phyloP scores from a whole-genome alignment of 2,888 invertebrate species.

The Eucera pruinosa region DNA sequence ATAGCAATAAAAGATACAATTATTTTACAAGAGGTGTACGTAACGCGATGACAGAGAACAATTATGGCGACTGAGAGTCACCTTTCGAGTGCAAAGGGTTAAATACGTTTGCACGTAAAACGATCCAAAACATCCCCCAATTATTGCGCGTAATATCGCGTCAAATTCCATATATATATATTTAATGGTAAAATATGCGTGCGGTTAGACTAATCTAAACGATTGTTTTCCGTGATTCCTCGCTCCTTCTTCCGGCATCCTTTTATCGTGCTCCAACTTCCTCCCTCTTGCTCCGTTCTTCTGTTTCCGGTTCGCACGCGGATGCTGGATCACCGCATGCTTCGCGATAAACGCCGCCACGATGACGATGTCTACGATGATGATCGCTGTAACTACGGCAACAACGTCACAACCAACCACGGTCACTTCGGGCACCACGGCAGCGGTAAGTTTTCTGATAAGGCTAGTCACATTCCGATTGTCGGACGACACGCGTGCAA shows the following conservation, averaged over 20 bases:
- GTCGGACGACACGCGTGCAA: constrained; percentile 48
- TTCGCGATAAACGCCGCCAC: constrained; percentile 49
- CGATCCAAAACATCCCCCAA: no score
- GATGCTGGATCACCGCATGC: constrained; percentile 74
- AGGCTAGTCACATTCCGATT: constrained; percentile 68
- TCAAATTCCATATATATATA: no score
- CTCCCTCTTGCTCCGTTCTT: constrained; percentile 45
- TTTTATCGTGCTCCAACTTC: constrained; percentile 46
- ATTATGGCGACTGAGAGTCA: no score
- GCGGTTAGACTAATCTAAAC: constrained; percentile 50
- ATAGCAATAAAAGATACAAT: no score
- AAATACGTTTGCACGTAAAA: no score
- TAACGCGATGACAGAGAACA: no score
- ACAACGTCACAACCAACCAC: constrained; percentile 60
- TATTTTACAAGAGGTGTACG: no score
- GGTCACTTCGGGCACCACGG: constrained; percentile 56
- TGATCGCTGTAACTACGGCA: constrained; percentile 39
- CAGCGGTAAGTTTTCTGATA: constrained; percentile 73
- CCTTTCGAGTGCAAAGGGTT: no score
- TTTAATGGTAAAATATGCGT: background rate
- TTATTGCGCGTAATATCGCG: background rate
- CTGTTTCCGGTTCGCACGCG: constrained; percentile 77
- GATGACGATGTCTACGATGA: constrained; percentile 43
- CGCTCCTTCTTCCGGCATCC: constrained; percentile 36
- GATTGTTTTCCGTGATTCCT: constrained; percentile 19